Base-by-base conservation (phyloP, 1,140 invertebrate species). In the Bilobella aurantiaca region DNA sequence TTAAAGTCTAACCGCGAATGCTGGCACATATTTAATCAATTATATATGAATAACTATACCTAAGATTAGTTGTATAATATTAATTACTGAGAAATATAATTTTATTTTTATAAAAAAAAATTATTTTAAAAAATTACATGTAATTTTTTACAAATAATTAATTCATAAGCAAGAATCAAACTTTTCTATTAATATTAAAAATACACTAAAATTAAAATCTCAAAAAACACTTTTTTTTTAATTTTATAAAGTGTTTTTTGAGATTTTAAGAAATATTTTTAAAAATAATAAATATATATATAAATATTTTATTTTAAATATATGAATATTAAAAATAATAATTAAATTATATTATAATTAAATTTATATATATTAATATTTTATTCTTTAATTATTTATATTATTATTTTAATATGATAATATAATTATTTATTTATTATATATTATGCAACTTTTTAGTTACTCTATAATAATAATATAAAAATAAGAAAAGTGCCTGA, bases 1-100 rank as follows among this genome's bases (percentile, higher is more conserved):
- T n/a, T n/a, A n/a, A n/a, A n/a, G 80, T 81, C 65, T 81, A 81
- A 81, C 80, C 78, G 79, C 79, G 75, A 78, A 76, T 79, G 80
- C 80, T 81, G 79, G 80, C 80, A 81, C 79, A 80, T 79, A 79
- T 75, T 77, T 78, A 69, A 74, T 78, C 72, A 69, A 75, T 72
- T 63, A 74, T 58, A 23, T 67, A 47, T 72, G 65, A 69, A n/a
- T n/a, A n/a, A n/a, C 71, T 75, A 73, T 72, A 63, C 65, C 73
- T 74, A 70, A 74, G 57, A 58, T 47, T 30, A 64, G 29, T 64
- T 65, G 31, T 63, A 67, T 67, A 73, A 74, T 57, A 65, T 64
- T 65, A 66, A 68, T 47, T 69, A 71, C 68, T 74, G 65, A n/a
- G n/a, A n/a, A n/a, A n/a, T n/a, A n/a, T n/a, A n/a, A n/a, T n/a